Evolutionary conservation across 2,113 vertebrate genomes (phyloP).

Genomic region (Notiomystis cincta): DNA sequence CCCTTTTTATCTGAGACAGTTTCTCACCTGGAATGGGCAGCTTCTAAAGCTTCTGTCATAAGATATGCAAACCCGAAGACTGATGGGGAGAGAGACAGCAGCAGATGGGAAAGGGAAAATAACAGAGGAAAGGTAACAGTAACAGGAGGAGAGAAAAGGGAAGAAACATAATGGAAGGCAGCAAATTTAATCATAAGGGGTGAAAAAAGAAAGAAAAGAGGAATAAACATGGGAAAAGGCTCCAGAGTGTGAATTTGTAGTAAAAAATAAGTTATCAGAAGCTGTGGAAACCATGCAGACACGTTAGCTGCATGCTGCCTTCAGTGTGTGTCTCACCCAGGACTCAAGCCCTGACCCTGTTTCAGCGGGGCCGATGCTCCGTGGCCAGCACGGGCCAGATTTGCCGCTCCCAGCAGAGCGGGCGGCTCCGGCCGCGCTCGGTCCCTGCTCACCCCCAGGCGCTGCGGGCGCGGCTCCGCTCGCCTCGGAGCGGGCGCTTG

Average conservation of each 20-base stretch:
- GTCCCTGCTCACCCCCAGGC: background rate
- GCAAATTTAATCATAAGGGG: background rate
- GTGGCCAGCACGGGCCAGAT: fast-evolving
- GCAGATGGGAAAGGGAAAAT: constrained; percentile 31
- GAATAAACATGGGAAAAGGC: background rate
- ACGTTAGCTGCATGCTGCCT: fast-evolving
- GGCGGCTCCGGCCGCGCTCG: background rate
- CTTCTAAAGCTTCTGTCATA: constrained; percentile 56
- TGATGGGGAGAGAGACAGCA: background rate
- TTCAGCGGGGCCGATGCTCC: fast-evolving
- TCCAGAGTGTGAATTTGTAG: background rate
- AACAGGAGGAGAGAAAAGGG: background rate
- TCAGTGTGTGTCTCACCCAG: too few species aligned
- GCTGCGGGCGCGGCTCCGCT: too few species aligned
- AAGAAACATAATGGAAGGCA: background rate
- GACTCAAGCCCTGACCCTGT: background rate
- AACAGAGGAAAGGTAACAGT: background rate
- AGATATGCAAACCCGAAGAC: constrained; percentile 51
- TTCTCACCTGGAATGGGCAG: constrained; percentile 59
- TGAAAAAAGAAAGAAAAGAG: too few species aligned
- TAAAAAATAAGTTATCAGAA: background rate
- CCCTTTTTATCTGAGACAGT: constrained; percentile 57
- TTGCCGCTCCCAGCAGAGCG: fast-evolving
- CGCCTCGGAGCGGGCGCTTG: fast-evolving
- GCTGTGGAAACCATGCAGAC: background rate